Evolutionary conservation across 2,113 vertebrate genomes (phyloP).

Genomic region (Macroglossus sobrinus): DNA sequence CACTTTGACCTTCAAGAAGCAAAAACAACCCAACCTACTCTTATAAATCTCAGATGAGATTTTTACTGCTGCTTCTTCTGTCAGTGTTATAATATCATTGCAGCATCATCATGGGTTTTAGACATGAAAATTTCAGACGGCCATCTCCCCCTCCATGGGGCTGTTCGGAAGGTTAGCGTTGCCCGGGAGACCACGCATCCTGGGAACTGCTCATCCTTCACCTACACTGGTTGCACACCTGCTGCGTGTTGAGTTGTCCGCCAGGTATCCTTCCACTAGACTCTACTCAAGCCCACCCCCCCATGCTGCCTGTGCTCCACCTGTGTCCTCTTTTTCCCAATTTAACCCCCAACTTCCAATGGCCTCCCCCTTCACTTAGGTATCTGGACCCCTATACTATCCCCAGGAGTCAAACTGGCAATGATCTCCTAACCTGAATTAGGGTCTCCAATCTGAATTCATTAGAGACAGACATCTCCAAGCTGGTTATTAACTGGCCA

Average conservation of each 20-base stretch:
- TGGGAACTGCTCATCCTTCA: not conserved
- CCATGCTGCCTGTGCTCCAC: too few relatives aligned
- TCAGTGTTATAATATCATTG: not conserved
- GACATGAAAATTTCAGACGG: not conserved
- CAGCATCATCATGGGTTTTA: not conserved
- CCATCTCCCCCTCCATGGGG: not conserved
- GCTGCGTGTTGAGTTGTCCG: not conserved
- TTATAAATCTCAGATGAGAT: not conserved
- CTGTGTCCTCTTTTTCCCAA: not conserved
- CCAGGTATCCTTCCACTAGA: not conserved
- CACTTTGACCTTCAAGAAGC: not conserved
- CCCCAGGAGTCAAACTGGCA: not conserved
- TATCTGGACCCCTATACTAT: not conserved
- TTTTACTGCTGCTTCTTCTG: not conserved
- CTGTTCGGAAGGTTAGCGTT: not conserved
- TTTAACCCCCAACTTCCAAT: not conserved
- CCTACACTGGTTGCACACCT: not conserved
- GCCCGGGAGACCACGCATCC: accelerated
- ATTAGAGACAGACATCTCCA: not conserved
- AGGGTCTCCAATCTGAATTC: not conserved
- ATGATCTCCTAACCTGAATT: not conserved
- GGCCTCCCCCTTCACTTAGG: not conserved
- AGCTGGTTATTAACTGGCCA: not conserved
- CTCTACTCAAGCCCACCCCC: not conserved
- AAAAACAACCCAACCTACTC: not conserved